These are phyloP conservation scores for Ciconia maguari DNA, from an alignment of 2,113 vertebrate species.

Conservation along the genomic window DNA sequence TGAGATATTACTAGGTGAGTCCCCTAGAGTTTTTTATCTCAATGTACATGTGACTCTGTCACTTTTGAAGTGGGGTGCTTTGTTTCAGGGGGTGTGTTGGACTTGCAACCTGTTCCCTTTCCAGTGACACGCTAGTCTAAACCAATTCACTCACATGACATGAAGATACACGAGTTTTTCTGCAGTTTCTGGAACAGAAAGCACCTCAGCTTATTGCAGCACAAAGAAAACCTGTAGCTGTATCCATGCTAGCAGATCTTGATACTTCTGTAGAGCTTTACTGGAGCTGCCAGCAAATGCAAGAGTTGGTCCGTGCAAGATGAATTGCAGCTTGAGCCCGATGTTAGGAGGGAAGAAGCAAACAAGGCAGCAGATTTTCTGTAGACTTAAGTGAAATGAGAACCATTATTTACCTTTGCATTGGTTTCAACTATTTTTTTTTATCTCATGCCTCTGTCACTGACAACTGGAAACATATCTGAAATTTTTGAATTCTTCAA, in stretches of 20 bases:
- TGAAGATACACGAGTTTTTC: background rate
- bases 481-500: background rate
- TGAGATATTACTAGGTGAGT: background rate
- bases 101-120: background rate
- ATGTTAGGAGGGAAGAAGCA: background rate
- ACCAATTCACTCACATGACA: background rate
- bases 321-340: background rate
- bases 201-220: background rate
- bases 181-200: background rate
- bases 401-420: background rate
- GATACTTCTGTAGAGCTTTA: background rate
- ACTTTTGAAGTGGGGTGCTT: background rate
- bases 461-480: background rate
- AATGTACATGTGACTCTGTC: accelerated
- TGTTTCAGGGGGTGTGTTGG: background rate
- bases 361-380: background rate
- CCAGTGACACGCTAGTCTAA: background rate
- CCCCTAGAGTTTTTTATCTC: background rate
- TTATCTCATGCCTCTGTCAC: background rate
- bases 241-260: background rate
- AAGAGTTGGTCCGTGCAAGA: background rate
- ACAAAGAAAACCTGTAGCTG: background rate
- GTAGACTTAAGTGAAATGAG: background rate
- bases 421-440: background rate
- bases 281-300: background rate